These are phyloP conservation scores for Myotis myotis DNA, from an alignment of 2,797 vertebrate genomes.

Conservation along the genomic window DNA sequence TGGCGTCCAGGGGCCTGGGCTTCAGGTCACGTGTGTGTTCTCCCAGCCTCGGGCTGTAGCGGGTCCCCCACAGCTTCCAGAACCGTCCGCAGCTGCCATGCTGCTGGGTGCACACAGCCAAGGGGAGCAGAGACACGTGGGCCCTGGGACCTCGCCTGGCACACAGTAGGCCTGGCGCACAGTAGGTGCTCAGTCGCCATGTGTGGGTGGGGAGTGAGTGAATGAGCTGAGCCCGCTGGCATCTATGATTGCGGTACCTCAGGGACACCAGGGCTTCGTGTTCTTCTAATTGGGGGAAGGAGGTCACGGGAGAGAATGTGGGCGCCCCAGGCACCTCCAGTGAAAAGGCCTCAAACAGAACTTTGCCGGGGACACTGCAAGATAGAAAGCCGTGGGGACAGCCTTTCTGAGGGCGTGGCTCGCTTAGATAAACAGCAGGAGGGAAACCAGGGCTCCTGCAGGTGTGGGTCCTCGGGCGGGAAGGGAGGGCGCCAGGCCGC, in stretches of 20 bases:
- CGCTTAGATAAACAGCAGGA: background rate
- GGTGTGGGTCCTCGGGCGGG: rapidly evolving
- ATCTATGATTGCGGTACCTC: rapidly evolving
- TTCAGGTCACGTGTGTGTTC: background rate
- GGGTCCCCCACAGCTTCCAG: conserved; percentile 89
- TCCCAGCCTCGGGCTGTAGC: conserved; percentile 89
- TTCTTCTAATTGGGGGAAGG: background rate
- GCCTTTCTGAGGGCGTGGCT: background rate
- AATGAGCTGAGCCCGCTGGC: rapidly evolving
- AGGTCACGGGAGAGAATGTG: rapidly evolving
- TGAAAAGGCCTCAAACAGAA: rapidly evolving
- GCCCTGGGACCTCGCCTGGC: background rate
- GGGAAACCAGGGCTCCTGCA: background rate
- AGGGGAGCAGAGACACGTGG: rapidly evolving
- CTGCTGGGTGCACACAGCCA: rapidly evolving
- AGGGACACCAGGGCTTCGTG: rapidly evolving
- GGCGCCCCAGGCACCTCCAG: rapidly evolving
- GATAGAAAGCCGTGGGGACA: background rate
- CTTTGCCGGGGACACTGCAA: background rate
- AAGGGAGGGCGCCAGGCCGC: rapidly evolving
- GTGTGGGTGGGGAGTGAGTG: background rate
- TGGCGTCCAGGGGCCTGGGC: rapidly evolving
- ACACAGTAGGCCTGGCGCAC: rapidly evolving
- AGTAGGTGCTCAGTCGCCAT: too few relatives aligned
- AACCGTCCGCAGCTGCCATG: conserved; percentile 90